Evolutionary conservation across 2,797 vertebrate species (phyloP), one percentile per base, ranked within the genome.

Genomic region (Sternarchorhynchus goeldii): DNA sequence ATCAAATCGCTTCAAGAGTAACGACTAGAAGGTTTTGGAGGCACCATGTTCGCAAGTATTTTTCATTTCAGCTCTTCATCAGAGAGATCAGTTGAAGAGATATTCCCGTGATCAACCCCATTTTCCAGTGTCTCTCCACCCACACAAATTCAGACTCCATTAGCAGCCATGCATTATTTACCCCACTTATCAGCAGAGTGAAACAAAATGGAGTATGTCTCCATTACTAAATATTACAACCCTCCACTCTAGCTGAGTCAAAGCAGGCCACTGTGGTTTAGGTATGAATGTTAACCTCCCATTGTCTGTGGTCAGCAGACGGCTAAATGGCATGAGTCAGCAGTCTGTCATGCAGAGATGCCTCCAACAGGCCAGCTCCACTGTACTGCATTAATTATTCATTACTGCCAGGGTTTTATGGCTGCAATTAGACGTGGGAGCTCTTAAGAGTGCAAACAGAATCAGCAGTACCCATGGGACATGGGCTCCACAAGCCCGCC

Each of bases 331-430:
- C 78, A 78, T 85, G 83, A 86, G 75, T 86, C 85, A 82, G 85
- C 85, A 82, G 67, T 71, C 79, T 41, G 76, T 76, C 77, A 64
- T 53, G 65, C 77, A 78, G 78, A 78, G 29, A 71, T 80, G 75
- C 83, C 62, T 83, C 85, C 80, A 86, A 83, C 81, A 79, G 66
- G 55, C 77, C 70, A 16, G 81, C 76, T 75, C 75, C 60, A 92
- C 91, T 88, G 90, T 90, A 90, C 87, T 21, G 10, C 69, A 92
- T 94, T 89, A 94, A 93, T 91, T 92, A 92, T 93, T 87, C 82
- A 93, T 93, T 89, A 76, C 77, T 73, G 74, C 34, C 55, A 81
- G 86, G 86, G 84, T 90, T 92, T 92, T 91, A 92, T 87, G 88
- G 83, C 87, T 76, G 87, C 91, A 90, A 92, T 92, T 92, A 91